Evolutionary conservation across 2,113 vertebrate genomes (phyloP), one percentile per base, ranked within the genome.

Genomic region (Fregetta grallaria): DNA sequence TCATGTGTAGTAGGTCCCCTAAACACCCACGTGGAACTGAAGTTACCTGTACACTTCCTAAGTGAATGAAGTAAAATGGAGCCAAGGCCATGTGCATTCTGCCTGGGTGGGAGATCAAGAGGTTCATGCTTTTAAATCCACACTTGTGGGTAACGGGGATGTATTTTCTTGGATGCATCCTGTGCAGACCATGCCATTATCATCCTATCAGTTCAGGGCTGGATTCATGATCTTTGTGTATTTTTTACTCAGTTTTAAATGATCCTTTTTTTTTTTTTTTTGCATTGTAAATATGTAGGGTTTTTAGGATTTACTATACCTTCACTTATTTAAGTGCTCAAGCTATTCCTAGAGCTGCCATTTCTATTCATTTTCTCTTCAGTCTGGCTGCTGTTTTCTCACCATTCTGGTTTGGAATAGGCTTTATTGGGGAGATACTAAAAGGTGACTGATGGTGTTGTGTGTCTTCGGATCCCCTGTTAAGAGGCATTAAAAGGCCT

Each of bases 231-330:
- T 27, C 40, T 77, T 15, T 20, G 20, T 63, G 29, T n/a, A 15
- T 27, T 61, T 73, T 66, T 73, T 2, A 3, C 19, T 63, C 29
- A 3, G 3, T 49, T 86, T 90, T 68, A 63, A 66, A 11, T 13
- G 2, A 10, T 7, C 3, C 42, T 23, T 3, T n/a, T 22, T 47
- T 38, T n/a, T n/a, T 49, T 13, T 45, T 25, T 53, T 2, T 27
- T 42, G 3, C 7, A 0, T 44, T 81, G 11, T 9, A 23, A 66
- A 40, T 30, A 30, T 32, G 3, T 1, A 9, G 2, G 3, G 7
- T 34, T 62, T 74, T 81, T 16, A 65, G 23, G 32, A 26, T 62
- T 71, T 38, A 5, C 53, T 18, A 1, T 8, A 19, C 8, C 19
- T 72, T 70, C 17, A 13, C 15, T 55, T 55, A 21, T 20, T 53